phyloP scores from a whole-genome alignment of 2,888 invertebrate genomes.

The Lydus trimaculatus region DNA sequence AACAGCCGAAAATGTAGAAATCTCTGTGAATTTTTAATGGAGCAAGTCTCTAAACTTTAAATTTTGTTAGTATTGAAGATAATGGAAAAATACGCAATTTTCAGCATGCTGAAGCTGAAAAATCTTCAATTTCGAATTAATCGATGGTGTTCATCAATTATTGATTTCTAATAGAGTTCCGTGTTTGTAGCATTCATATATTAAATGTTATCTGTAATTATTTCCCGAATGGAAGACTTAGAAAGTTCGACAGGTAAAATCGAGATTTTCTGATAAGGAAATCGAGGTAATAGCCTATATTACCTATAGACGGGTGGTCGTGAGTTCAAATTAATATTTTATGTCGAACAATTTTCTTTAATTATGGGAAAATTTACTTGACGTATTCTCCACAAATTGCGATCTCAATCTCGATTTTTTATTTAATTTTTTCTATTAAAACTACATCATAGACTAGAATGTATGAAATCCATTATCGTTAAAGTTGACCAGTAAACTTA shows the following conservation, averaged over 20 bases:
- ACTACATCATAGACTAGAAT: too few species aligned
- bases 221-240: neutral
- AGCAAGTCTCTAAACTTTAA: neutral
- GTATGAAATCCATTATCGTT: too few species aligned
- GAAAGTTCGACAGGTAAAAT: neutral
- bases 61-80: too few species aligned
- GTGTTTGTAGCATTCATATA: neutral
- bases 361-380: too few species aligned
- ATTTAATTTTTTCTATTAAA: too few species aligned
- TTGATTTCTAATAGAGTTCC: neutral
- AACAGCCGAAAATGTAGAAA: neutral
- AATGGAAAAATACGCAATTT: too few species aligned
- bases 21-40: neutral
- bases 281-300: neutral
- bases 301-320: too few species aligned
- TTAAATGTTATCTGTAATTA: too few species aligned
- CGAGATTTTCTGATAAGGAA: neutral
- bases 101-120: neutral
- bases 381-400: neutral
- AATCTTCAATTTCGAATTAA: neutral
- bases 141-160: neutral
- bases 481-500: too few species aligned
- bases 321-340: neutral
- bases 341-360: too few species aligned
- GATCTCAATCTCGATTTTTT: neutral